Percentiles rank a stretch among this genome's conserved stretches.
Conservation (phyloP, 1,140 invertebrate species). For the Drosophila erecta region DNA sequence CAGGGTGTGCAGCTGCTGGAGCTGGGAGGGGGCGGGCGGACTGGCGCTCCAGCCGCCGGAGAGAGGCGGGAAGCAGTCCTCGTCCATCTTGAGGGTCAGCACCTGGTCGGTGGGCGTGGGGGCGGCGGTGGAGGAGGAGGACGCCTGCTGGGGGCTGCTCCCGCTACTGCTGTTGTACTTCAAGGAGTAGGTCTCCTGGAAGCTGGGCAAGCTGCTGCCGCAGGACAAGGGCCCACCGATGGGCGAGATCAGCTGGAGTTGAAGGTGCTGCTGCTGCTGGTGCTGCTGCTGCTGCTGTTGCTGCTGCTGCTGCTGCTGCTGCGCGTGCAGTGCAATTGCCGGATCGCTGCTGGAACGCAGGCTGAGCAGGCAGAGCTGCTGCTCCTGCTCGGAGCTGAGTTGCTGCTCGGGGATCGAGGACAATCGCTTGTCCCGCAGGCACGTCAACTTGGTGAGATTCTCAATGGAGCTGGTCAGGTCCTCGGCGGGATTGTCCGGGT, state of each 20-base stretch:
- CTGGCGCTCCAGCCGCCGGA: conserved; percentile 55
- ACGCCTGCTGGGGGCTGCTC: conserved; percentile 58
- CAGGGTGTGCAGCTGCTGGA: conserved; percentile 65
- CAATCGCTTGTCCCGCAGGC: conserved; percentile 81
- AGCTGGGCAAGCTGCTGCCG: conserved; percentile 91
- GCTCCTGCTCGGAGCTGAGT: conserved; percentile 70
- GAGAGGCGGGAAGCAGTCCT: conserved; percentile 88
- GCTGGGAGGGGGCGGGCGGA: conserved; percentile 36
- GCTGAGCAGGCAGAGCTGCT: conserved; percentile 70
- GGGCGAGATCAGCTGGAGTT: conserved; percentile 71
- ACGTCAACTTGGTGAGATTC: conserved; percentile 83
- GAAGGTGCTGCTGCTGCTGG: conserved; percentile 48
- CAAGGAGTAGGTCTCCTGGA: conserved; percentile 93
- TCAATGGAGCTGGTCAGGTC: conserved; percentile 78
- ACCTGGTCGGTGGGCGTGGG: conserved; percentile 71
- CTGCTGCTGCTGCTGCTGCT: conserved; percentile 53
- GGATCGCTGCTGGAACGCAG: conserved; percentile 83
- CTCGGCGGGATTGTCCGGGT: conserved; percentile 62
- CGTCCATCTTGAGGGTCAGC: conserved; percentile 90
- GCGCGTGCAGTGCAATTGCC: conserved; percentile 74
- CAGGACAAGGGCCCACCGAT: conserved; percentile 72
- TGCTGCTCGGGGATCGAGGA: conserved; percentile 84
- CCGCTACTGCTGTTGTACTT: conserved; percentile 85
- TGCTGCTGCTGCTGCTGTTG: conserved; percentile 35
- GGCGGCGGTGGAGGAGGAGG: conserved; percentile 40